Percentiles rank a stretch among this genome's conserved stretches.
These are phyloP conservation scores for Fregetta grallaria DNA, from an alignment of 2,113 vertebrate species.

Conservation along the genomic window DNA sequence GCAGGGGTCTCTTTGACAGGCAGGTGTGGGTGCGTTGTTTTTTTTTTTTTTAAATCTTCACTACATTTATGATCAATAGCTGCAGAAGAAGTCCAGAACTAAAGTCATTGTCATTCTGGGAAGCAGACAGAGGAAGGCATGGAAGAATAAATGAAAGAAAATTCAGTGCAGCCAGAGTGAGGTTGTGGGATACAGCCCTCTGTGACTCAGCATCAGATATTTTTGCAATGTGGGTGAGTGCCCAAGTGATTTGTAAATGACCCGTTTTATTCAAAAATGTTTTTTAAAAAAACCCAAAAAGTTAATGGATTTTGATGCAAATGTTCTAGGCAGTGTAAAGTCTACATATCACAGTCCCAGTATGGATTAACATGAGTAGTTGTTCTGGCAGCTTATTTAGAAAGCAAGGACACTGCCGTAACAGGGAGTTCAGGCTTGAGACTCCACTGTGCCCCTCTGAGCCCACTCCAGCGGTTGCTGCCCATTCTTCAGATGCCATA, in stretches of 20 bases:
- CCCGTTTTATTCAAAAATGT: constrained; percentile 29
- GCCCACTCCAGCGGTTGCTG: neutral
- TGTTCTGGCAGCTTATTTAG: neutral
- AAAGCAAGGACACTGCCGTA: neutral
- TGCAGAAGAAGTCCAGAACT: neutral
- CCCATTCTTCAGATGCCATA: neutral
- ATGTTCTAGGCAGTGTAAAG: neutral
- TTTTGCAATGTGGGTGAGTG: constrained; percentile 50
- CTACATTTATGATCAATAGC: neutral
- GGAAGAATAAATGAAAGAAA: constrained; percentile 11
- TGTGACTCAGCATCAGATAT: constrained; percentile 36
- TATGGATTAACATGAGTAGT: neutral
- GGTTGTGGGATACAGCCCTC: neutral
- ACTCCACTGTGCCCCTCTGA: neutral
- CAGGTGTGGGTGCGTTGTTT: neutral
- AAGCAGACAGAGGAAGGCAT: neutral
- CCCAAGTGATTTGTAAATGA: constrained; percentile 59
- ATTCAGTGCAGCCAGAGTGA: neutral
- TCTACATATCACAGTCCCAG: neutral
- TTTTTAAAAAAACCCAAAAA: neutral
- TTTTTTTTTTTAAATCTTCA: neutral
- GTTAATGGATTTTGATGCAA: constrained; percentile 37
- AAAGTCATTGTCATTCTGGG: neutral
- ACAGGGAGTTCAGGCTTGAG: neutral
- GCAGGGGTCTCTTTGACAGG: neutral